Base-by-base conservation (phyloP, 2,888 invertebrate species). In the Eurytoma californica region DNA sequence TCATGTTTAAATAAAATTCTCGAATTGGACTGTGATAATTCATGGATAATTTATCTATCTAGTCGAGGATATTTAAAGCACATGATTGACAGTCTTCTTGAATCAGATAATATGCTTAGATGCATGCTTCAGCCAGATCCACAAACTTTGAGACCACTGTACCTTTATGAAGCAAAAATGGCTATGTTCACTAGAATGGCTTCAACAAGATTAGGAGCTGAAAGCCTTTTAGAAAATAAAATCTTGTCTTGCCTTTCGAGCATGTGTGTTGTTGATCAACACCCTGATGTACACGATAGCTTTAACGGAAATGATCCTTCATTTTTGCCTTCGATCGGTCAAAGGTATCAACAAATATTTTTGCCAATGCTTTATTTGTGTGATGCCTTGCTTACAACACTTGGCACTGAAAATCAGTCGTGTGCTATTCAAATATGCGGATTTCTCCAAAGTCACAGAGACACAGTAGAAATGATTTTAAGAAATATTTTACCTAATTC, bases 81-180 rank as follows among this genome's bases (percentile, higher is more conserved):
- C 84, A 92, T 97, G 70, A 94, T 97, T 39, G 96, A 97, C 85
- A 95, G 95, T 80, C 90, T 98, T 77, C 87, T 94, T 80, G 94
- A 95, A 79, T 95, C 95, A 53, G 95, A 97, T 86, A 93, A 92
- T 65, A 93, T 94, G 24, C 89, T 97, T 24, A 91, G 91, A 73
- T 91, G 92, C 3, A 92, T 94, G n/a, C 86, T 96, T 63, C 94
- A 94, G 84, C 93, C 93, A 16, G 92, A 91, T 82, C 94, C 94
- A 0, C 93, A 93, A 68, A 94, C 94, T 2, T 91, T 97, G 61
- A 93, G 95, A 76, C 94, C 95, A 0, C 90, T 97, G 0, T 97
- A 96, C 91, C 93, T 97, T 18, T 97, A 96, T 90, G 96, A 97
- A 89, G 95, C 97, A 0, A 96, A 96, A 91, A 94, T 97, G 94